Percentiles rank a stretch among this genome's conserved stretches.
These are phyloP conservation scores for Gavia stellata DNA, from an alignment of 2,113 vertebrate species.

Conservation along the genomic window DNA sequence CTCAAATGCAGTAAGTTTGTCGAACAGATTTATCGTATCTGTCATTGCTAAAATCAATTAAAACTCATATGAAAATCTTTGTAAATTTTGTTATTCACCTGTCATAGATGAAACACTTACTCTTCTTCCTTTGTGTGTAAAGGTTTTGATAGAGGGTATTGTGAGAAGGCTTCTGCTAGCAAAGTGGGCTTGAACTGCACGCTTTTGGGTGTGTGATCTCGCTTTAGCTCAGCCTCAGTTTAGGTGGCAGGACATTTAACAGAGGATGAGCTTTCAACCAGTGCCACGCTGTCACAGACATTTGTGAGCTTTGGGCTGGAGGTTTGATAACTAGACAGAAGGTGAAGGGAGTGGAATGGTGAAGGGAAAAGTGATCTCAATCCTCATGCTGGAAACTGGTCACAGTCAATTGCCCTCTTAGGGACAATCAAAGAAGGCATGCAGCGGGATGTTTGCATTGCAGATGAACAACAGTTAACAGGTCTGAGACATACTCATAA, in stretches of 20 bases:
- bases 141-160: background rate
- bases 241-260: background rate
- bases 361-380: background rate
- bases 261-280: background rate
- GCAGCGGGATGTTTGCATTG: background rate
- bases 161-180: background rate
- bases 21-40: background rate
- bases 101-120: background rate
- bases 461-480: background rate
- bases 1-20: background rate
- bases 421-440: background rate
- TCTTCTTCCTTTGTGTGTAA: background rate
- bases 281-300: rapidly evolving
- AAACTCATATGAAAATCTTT: background rate
- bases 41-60: background rate
- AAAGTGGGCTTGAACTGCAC: background rate
- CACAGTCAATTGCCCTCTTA: background rate
- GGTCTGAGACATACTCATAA: background rate
- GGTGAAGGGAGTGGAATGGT: rapidly evolving
- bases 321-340: background rate
- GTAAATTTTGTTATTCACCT: background rate
- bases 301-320: background rate
- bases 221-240: background rate
- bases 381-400: background rate
- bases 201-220: background rate